A percentile compares a stretch with the other conserved stretches of the same genome.
Evolutionary conservation across 92 coral and sea anemone species (phyloP).

Genomic region (Scolanthus callimorphus): DNA sequence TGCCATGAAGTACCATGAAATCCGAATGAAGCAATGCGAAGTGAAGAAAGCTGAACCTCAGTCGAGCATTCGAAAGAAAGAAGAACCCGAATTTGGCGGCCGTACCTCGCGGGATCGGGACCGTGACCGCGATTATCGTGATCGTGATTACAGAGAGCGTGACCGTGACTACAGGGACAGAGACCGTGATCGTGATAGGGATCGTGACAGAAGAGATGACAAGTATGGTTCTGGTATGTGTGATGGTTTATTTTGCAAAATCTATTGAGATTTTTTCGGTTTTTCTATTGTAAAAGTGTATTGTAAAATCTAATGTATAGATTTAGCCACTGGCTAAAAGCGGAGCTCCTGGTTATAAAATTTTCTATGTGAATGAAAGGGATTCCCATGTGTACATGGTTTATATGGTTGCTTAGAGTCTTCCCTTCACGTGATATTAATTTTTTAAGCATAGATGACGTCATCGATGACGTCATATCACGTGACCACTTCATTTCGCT

Average conservation of each 20-base stretch:
- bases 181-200: constrained; percentile 10
- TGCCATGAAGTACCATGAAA: constrained; percentile 82
- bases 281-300: no score
- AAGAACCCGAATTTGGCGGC: constrained; percentile 62
- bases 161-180: constrained; percentile 3
- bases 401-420: no score
- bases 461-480: no score
- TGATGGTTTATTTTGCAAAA: constrained; percentile 1
- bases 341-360: no score
- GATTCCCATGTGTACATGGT: no score
- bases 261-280: background rate
- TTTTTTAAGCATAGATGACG: no score
- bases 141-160: constrained; percentile 21
- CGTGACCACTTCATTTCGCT: no score
- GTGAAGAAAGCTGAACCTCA: constrained; percentile 95
- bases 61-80: constrained; percentile 72
- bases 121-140: constrained; percentile 14
- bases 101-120: constrained; percentile 20
- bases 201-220: constrained; percentile 8
- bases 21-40: constrained; percentile 90
- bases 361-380: no score
- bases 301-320: no score
- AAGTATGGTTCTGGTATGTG: background rate
- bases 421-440: no score
- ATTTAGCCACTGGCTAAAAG: no score